Evolutionary conservation across 2,113 vertebrate genomes (phyloP), one percentile per base, ranked within the genome.

Genomic region (Nerophis ophidion): DNA sequence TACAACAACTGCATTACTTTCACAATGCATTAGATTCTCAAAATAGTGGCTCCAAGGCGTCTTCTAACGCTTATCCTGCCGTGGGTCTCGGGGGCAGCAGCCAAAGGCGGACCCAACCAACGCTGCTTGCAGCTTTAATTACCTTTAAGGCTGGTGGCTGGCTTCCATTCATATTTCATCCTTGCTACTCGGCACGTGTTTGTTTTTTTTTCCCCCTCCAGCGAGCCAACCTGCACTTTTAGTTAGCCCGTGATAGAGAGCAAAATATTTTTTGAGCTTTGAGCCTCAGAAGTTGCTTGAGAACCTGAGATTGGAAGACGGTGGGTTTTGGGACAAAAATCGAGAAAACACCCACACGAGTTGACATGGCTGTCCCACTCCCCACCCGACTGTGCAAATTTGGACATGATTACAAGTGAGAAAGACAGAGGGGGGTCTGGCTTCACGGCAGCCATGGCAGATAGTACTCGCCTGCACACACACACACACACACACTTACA

Each of bases 371-470:
- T 72, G 67, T 78, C 75, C 80, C 73, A 70, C 84, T 84, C 83
- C 76, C 77, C 67, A 75, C 77, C 84, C 87, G 86, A 78, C 87
- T 87, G 85, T 82, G 81, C 83, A 87, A 85, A 88, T 89, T 89
- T 87, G 81, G 88, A 89, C 87, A 88, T 87, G 86, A 88, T 89
- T 86, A 87, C 80, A 77, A 89, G 87, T 87, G 86, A 87, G 86
- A 80, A 83, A 87, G 87, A 79, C 87, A 76, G 64, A 84, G 86
- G 89, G 89, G 86, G 90, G 88, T 85, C 88, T 88, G 81, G 84
- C 85, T 85, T 84, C 78, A 76, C 76, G 75, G 72, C 68, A 34
- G 79, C 81, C 81, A 86, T 84, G 81, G 82, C 81, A 82, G 77
- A 85, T 79, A 74, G 69, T 4, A 65, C 47, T 65, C 69, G 60